Evolutionary conservation across 2,797 vertebrate species (phyloP).

Genomic region (Xenops minutus): DNA sequence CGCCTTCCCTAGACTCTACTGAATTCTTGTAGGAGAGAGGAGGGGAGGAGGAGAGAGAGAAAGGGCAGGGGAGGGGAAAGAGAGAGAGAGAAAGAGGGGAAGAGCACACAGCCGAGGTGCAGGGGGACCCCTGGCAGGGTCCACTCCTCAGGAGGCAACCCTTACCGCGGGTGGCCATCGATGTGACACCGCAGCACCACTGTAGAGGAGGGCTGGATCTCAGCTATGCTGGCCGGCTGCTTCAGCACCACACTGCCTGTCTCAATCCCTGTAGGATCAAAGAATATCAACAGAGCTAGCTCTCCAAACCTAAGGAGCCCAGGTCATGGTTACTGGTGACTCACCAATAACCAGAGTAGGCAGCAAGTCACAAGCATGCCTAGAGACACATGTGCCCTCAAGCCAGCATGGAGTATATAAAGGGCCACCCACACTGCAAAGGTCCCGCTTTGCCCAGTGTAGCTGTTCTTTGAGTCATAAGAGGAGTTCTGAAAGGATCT

Average conservation of each 20-base stretch:
- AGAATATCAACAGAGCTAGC: background rate
- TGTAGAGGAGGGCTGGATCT: constrained; percentile 87
- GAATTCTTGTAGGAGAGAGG: constrained; percentile 33
- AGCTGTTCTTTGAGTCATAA: background rate
- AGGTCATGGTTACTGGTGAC: background rate
- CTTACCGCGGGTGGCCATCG: constrained; percentile 96
- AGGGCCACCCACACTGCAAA: background rate
- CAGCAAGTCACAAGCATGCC: background rate
- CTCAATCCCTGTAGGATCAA: constrained; percentile 87
- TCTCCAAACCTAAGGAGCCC: background rate
- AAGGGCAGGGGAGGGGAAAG: background rate
- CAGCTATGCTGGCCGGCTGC: constrained; percentile 81
- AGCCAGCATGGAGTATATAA: background rate
- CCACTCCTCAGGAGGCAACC: background rate
- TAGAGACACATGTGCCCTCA: background rate
- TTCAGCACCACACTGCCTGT: constrained; percentile 87
- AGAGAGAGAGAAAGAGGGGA: background rate
- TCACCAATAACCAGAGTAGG: background rate
- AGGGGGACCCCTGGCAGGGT: background rate
- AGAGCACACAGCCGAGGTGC: background rate
- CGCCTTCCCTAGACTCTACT: constrained; percentile 42
- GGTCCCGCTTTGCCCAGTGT: background rate
- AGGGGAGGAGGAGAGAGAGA: constrained; percentile 3
- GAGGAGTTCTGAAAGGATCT: background rate
- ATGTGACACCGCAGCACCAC: constrained; percentile 90